Evolutionary conservation across 2,797 vertebrate genomes (phyloP), one percentile per base, ranked within the genome.

Genomic region (Rousettus madagascariensis): DNA sequence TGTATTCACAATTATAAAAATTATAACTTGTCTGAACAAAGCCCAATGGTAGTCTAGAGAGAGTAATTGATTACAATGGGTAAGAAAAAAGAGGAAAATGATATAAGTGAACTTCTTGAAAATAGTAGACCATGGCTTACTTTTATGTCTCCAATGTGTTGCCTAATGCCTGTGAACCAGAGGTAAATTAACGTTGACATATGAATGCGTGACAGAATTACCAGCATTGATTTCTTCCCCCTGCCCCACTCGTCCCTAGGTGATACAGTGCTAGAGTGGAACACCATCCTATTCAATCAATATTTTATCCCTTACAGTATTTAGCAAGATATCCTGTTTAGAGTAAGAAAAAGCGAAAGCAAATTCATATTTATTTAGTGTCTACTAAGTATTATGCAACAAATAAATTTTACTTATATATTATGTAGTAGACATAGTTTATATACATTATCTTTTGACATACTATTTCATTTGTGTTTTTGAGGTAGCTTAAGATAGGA

Each of bases 1-100:
- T 84, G 1, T 77, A 71, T 79, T 79, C 30, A 43, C 71, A 83
- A 33, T 71, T 86, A 91, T 66, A 90, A 86, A 91, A 86, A 72
- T 51, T 78, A 24, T 53, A 83, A 71, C 2, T n/a, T 77, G 10
- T 68, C 75, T 69, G 41, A 88, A 78, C 19, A 91, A 91, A 93
- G 77, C 68, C 46, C 33, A 72, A 8, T 24, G 33, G 20, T 11
- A 72, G 7, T 90, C 41, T 17, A 53, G 17, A 49, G 8, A 79
- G 61, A 82, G 24, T 53, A 65, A 77, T 57, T 24, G 12, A 79
- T 84, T 85, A 79, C 28, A 84, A 16, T 69, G 22, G 13, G 38
- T 36, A 41, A 43, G 53, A 46, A 82, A 63, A 63, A 38, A 22
- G 49, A 86, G 46, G n/a, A 71, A 82, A 77, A 91, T 79, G 79